phyloP scores from a whole-genome alignment of 2,113 vertebrate species.

The Muntiacus muntjak region DNA sequence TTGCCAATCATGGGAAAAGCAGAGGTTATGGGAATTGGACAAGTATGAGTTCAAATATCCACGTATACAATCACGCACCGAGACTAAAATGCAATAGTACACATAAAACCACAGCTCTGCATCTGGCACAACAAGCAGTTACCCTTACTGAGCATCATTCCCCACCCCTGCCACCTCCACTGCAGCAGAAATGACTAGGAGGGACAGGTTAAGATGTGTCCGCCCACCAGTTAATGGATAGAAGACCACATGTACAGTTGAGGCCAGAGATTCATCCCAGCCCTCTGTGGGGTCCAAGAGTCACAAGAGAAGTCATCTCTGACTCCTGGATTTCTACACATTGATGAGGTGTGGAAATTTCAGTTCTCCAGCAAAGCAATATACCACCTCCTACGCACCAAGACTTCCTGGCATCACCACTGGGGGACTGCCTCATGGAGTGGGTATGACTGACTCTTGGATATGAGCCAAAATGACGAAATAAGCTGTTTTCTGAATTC shows the following conservation, averaged over 20 bases:
- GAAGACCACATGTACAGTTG: not conserved
- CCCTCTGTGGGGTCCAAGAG: not conserved
- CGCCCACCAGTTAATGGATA: not conserved
- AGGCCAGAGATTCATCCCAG: not conserved
- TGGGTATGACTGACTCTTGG: not conserved
- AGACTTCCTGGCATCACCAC: not conserved
- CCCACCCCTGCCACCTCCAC: not conserved
- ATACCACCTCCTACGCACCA: not conserved
- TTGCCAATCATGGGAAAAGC: not conserved
- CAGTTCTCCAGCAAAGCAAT: not conserved
- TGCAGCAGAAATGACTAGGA: not conserved
- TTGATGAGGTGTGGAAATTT: not conserved
- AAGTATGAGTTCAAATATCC: not conserved
- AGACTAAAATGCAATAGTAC: not conserved
- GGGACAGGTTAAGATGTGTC: not conserved
- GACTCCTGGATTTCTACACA: not conserved
- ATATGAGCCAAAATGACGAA: not conserved
- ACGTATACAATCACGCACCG: not conserved
- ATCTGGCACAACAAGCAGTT: not conserved
- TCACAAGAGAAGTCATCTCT: not conserved
- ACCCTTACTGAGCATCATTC: not conserved
- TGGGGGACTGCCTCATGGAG: not conserved
- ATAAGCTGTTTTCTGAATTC: not conserved
- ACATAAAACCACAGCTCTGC: not conserved
- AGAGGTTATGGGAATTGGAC: not conserved